Base-by-base conservation (phyloP, 2,888 invertebrate species). In the Villa cingulata region DNA sequence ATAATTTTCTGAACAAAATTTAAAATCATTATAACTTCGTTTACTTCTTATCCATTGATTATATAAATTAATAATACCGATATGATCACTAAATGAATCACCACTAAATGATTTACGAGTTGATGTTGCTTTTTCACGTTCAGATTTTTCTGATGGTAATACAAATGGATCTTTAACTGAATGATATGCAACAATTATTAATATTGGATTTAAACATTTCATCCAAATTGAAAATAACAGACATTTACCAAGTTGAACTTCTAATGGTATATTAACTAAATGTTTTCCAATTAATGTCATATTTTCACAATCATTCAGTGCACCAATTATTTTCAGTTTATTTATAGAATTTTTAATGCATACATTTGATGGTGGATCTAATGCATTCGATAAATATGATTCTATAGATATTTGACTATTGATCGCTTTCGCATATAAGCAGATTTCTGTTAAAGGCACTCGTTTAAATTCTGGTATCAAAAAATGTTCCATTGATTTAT, bases 231-330 rank as follows among this genome's bases (percentile, higher is more conserved):
- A 82, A 63, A 89, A 91, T 0, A 98, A 70, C 50, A 98, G 69
- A 80, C 91, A 88, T 68, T 96, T 94, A 5, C 89, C 94, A 41
- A 92, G 71, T 56, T 86, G 82, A 0, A 96, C 95, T 58, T 95
- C 92, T 2, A 97, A 76, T 0, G 95, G 90, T 41, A 97, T 70
- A 62, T 94, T 90, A n/a, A 92, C 74, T 44, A 97, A 71, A 62
- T 94, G 87, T 51, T 80, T 80, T 0, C 95, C 96, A 46, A 96
- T 72, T 57, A 83, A 82, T 0, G 94, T 95, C 45, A 96, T 72
- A 57, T 85, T 83, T 66, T 95, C 94, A 72, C 82, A 80, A 0
- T 82, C 77, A 51, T 88, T 85, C 37, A 96, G 68, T 0, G 94
- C 89, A 54, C 89, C 89, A 44, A 95, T 81, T 4, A 83, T 81